Evolutionary conservation across 2,113 vertebrate genomes (phyloP), one percentile per base, ranked within the genome.

Genomic region (Eudorcas thomsonii): DNA sequence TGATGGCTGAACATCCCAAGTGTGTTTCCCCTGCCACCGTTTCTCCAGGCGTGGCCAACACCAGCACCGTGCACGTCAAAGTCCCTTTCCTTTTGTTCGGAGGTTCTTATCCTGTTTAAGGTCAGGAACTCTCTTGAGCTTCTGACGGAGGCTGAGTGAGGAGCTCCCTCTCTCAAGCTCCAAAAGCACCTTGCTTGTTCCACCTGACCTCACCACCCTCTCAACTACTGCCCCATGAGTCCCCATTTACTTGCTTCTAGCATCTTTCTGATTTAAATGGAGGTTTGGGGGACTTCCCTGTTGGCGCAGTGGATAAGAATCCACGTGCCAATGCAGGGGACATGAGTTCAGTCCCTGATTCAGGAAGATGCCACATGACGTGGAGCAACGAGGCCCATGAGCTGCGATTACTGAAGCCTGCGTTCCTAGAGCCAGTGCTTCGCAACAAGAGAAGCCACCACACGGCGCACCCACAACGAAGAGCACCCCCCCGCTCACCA

Each of bases 381-480:
- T 1, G 12, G 71, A 4, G 23, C 71, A 25, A 43, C 1, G 1
- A 25, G 43, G 71, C 71, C 71, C 71, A 26, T 7, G 71, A 77
- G 23, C 23, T 14, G 6, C 71, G 14, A 4, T 6, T 25, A 15
- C 39, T 7, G 39, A 77, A 15, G 12, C 39, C 39, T 0, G 3
- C 0, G 1, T 77, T 43, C 6, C 39, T 43, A 7, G 39, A 77
- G 71, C 71, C 2, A 0, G 36, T 77, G 39, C 71, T 77, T 25
- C 0, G 1, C 39, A 74, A 25, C 10, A 74, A 6, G 67, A 39
- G n/a, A 74, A 74, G 67, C 67, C 67, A 13, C n/a, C n/a, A 39
- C 10, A 13, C 0, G 21, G 36, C 2, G 19, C 10, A 25, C 5
- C 67, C n/a, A 13, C n/a, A 39, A 6, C 0, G 2, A 74, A 23